Percentiles rank a stretch among this genome's conserved stretches.
phyloP scores from a whole-genome alignment of 2,113 vertebrate genomes.

The Ellobius talpinus region DNA sequence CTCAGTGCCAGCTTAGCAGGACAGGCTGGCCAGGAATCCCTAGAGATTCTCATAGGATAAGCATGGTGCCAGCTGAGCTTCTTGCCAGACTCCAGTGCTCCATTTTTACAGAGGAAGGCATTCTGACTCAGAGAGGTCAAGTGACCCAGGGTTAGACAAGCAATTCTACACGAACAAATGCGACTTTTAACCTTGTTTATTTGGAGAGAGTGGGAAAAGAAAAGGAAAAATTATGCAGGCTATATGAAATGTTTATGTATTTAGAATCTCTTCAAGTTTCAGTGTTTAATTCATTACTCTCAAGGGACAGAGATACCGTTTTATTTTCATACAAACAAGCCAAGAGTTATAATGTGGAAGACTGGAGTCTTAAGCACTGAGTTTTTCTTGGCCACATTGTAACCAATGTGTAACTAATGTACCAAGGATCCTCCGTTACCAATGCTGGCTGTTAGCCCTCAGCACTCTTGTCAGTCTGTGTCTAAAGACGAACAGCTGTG shows the following conservation, averaged over 20 bases:
- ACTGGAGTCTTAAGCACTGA: accelerated
- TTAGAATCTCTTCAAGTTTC: neutral
- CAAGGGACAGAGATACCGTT: neutral
- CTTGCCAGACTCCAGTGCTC: neutral
- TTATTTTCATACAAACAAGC: neutral
- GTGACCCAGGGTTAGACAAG: neutral
- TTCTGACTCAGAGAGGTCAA: neutral
- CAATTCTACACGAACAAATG: neutral
- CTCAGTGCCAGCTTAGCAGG: neutral
- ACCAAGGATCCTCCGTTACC: neutral
- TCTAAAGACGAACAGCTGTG: neutral
- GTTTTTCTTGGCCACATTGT: neutral
- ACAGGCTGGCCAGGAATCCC: neutral
- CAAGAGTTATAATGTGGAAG: neutral
- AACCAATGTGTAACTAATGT: too few relatives aligned
- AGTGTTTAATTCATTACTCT: neutral
- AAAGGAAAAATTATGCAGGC: neutral
- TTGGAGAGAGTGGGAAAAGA: neutral
- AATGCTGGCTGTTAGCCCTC: neutral
- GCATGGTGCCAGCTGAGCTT: neutral
- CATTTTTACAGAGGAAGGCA: slow-evolving; percentile 1
- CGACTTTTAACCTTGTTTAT: neutral
- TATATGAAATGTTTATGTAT: neutral
- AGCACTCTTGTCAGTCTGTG: accelerated
- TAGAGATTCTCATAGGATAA: too few relatives aligned